These are phyloP conservation scores for Dicrurus megarhynchus DNA, from an alignment of 2,113 vertebrate species.

Conservation along the genomic window DNA sequence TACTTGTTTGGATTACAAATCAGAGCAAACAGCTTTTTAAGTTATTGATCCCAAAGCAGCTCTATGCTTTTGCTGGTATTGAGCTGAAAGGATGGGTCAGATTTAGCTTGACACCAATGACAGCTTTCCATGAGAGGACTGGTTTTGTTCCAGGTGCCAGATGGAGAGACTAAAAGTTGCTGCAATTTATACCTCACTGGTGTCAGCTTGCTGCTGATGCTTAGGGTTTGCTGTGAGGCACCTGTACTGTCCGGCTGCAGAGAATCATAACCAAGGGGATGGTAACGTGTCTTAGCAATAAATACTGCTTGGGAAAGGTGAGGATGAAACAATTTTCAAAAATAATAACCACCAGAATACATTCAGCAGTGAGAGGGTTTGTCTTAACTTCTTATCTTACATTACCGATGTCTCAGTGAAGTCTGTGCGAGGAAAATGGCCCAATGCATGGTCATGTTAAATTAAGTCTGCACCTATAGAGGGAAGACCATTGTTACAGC, in stretches of 20 bases:
- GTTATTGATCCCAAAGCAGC: neutral
- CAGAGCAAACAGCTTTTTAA: neutral
- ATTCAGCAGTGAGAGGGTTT: neutral
- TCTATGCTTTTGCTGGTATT: neutral
- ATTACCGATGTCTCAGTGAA: rapidly evolving
- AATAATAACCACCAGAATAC: neutral
- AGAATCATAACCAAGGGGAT: neutral
- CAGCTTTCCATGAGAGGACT: neutral
- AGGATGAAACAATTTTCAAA: neutral
- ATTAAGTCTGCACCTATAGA: neutral
- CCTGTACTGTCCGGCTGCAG: neutral
- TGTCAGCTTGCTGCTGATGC: neutral
- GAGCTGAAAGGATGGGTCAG: constrained; percentile 11
- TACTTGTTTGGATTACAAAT: constrained; percentile 13
- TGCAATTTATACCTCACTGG: neutral
- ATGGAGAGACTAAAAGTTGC: neutral
- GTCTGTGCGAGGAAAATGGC: neutral
- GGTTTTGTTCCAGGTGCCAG: constrained; percentile 29
- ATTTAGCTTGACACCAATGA: neutral
- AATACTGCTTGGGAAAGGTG: neutral
- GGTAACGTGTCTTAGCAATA: neutral
- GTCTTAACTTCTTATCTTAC: neutral
- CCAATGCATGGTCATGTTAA: rapidly evolving
- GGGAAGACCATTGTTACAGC: neutral
- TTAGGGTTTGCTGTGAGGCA: neutral